A percentile compares a stretch with the other conserved stretches of the same genome.
These are phyloP conservation scores for Epinotia brunnichana DNA, from an alignment of 2,888 invertebrate genomes.

Conservation along the genomic window DNA sequence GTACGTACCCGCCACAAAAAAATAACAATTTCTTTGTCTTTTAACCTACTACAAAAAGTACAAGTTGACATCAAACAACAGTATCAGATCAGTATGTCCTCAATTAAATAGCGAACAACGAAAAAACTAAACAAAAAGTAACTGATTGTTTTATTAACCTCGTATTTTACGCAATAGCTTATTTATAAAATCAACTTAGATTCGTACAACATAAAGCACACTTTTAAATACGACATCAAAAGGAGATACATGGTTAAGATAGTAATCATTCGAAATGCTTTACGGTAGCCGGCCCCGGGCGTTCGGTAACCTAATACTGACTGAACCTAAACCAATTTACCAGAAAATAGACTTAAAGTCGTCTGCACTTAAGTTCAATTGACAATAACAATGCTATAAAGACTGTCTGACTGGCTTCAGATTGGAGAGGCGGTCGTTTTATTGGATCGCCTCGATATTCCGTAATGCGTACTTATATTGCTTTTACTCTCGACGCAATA, in stretches of 20 bases:
- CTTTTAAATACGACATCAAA: neutral
- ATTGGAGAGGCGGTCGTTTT: slow-evolving; percentile 56
- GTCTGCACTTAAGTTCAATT: slow-evolving; percentile 57
- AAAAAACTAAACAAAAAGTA: slow-evolving; percentile 55
- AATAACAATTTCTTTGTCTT: neutral
- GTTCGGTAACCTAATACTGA: slow-evolving; percentile 64
- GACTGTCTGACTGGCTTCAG: slow-evolving; percentile 55
- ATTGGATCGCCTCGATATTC: slow-evolving; percentile 51
- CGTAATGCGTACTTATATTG: slow-evolving; percentile 45
- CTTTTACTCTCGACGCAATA: slow-evolving; percentile 36
- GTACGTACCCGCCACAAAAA: neutral
- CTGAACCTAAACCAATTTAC: slow-evolving; percentile 54
- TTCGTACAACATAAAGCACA: neutral
- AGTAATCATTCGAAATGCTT: slow-evolving; percentile 49
- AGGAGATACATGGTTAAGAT: slow-evolving; percentile 8
- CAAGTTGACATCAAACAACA: slow-evolving; percentile 26
- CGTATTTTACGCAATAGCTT: neutral
- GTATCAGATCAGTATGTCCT: slow-evolving; percentile 49
- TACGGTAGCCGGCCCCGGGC: slow-evolving; percentile 61
- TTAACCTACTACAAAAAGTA: slow-evolving; percentile 20
- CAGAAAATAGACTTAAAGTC: slow-evolving; percentile 64
- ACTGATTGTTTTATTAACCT: neutral
- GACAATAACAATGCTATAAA: slow-evolving; percentile 53
- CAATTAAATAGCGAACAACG: slow-evolving; percentile 62
- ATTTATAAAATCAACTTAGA: neutral